Percentiles rank a stretch among this genome's conserved stretches.
Conservation (phyloP, 23 tunicate species). For the Corella eumyota region DNA sequence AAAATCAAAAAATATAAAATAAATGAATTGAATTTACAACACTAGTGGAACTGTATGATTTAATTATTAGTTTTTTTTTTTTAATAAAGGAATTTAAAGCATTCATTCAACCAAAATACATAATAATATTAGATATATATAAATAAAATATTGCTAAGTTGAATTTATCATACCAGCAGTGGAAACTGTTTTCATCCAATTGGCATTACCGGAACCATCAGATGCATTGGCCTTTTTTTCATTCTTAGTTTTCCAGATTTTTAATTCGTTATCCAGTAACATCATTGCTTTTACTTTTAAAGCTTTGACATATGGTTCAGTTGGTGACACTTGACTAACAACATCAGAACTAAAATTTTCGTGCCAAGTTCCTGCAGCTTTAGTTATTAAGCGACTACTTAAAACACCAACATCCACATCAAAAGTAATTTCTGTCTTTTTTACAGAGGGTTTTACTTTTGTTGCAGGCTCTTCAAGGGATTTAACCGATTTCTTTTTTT, state of each 20-base stretch:
- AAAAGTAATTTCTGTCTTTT: no score
- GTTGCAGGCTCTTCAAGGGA: no score
- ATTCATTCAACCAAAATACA: background rate
- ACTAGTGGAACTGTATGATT: background rate
- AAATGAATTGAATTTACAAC: background rate
- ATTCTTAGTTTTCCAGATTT: constrained; percentile 1
- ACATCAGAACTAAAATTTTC: background rate
- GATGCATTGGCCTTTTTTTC: no score
- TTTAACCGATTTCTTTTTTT: no score
- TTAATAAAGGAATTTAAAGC: no score
- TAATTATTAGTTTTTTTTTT: background rate
- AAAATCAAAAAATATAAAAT: constrained; percentile 1
- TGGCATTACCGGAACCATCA: constrained; percentile 20
- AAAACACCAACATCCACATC: no score
- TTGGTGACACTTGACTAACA: background rate
- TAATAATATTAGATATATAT: no score
- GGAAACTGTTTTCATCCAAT: constrained; percentile 43
- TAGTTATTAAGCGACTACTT: background rate
- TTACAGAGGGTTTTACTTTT: no score
- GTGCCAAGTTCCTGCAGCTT: constrained; percentile 4
- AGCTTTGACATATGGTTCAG: constrained; percentile 4
- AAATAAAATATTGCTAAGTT: no score
- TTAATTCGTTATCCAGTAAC: constrained; percentile 24
- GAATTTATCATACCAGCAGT: constrained; percentile 39
- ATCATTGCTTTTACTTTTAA: constrained; percentile 9